phyloP scores from a whole-genome alignment of 2,888 invertebrate species.

The Eupithecia centaureata region DNA sequence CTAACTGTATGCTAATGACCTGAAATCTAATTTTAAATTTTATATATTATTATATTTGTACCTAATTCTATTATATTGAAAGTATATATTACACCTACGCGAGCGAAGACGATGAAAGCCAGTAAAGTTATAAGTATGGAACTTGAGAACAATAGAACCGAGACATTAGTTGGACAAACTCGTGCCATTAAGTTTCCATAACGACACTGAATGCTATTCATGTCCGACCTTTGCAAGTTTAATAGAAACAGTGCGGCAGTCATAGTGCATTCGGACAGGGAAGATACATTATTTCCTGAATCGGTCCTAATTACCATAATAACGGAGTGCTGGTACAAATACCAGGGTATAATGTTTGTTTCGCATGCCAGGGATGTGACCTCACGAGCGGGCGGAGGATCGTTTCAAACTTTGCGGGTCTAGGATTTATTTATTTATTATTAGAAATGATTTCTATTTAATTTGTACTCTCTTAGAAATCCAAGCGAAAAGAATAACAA shows the following conservation, averaged over 20 bases:
- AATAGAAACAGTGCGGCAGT: constrained; percentile 18
- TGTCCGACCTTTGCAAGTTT: constrained; percentile 20
- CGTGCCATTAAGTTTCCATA: background rate
- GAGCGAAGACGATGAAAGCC: no score
- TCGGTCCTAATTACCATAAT: constrained; percentile 35
- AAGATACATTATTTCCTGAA: constrained; percentile 37
- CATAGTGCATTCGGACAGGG: constrained; percentile 20
- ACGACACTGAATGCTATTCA: constrained; percentile 12
- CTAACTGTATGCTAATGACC: no score
- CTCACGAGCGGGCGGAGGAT: constrained; percentile 13
- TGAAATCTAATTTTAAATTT: no score
- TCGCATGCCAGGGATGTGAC: constrained; percentile 48
- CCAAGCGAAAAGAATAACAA: no score
- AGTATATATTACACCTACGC: no score
- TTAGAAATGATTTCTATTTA: no score
- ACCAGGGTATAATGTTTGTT: constrained; percentile 45
- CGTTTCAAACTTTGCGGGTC: background rate
- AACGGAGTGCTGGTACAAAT: constrained; percentile 40
- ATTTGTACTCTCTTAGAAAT: no score
- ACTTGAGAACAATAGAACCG: no score
- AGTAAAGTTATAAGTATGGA: no score
- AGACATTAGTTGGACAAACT: constrained; percentile 10
- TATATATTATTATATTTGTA: no score
- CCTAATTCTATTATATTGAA: no score
- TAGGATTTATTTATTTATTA: no score